Evolutionary conservation across 2,797 vertebrate species (phyloP).

Genomic region (Coreius guichenoti): DNA sequence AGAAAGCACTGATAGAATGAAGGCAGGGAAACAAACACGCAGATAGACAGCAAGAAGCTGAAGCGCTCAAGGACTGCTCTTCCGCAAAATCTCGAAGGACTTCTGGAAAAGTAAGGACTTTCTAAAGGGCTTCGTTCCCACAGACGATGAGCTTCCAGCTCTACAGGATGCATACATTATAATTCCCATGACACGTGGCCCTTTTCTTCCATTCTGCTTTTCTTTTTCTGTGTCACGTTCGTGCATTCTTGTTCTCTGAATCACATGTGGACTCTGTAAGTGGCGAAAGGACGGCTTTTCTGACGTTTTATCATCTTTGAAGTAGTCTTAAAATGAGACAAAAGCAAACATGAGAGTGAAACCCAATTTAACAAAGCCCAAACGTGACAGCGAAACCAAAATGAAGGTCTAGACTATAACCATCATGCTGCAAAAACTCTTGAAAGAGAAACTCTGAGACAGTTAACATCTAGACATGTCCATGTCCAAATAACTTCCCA

Average conservation of each 20-base stretch:
- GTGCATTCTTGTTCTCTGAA: conserved; percentile 27
- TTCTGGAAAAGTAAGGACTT: conserved; percentile 33
- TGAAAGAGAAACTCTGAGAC: neutral
- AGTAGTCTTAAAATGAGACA: neutral
- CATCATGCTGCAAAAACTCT: neutral
- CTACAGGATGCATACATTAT: conserved; percentile 44
- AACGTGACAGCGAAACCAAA: neutral
- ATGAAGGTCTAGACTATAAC: neutral
- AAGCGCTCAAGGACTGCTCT: neutral
- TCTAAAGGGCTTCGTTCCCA: conserved; percentile 25
- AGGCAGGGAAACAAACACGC: neutral
- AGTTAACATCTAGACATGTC: neutral
- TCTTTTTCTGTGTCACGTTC: conserved; percentile 19
- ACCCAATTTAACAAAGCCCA: neutral
- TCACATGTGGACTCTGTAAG: conserved; percentile 4
- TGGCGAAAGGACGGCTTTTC: neutral
- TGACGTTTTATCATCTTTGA: neutral
- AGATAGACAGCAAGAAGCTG: neutral
- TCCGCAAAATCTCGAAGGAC: neutral
- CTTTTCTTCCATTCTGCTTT: conserved; percentile 41
- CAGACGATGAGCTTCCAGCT: conserved; percentile 23
- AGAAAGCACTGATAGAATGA: neutral
- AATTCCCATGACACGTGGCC: conserved; percentile 35
- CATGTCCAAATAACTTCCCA: neutral
- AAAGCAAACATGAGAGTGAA: conserved; percentile 5